Conservation (phyloP, 92 coral and sea anemone genomes). For the Isaurus tuberculatus region DNA sequence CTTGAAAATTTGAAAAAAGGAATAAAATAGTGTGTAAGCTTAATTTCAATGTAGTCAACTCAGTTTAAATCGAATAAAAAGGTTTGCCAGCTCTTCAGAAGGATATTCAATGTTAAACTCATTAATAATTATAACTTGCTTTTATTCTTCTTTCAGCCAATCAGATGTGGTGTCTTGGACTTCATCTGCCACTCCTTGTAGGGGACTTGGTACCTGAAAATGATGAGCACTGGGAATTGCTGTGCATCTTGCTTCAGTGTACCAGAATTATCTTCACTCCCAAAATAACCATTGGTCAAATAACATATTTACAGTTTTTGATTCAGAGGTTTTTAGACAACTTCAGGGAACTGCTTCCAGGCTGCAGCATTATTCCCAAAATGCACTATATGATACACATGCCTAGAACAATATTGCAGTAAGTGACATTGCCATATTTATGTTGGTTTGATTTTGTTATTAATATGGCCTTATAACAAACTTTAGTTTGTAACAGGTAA, state of each 20-base stretch:
- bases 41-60: conserved; percentile 22
- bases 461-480: conserved; percentile 2
- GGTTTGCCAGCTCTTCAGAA: conserved; percentile 26
- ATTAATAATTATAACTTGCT: background rate
- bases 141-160: conserved; percentile 62
- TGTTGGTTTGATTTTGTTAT: conserved; percentile 21
- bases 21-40: background rate
- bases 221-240: conserved; percentile 72
- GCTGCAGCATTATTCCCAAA: conserved; percentile 66
- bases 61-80: conserved; percentile 15
- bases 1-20: conserved; percentile 11
- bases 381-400: conserved; percentile 79
- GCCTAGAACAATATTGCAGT: conserved; percentile 74
- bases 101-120: conserved; percentile 22
- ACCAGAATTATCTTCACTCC: conserved; percentile 69
- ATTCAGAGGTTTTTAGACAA: conserved; percentile 60
- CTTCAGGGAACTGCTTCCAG: conserved; percentile 63
- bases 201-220: conserved; percentile 62
- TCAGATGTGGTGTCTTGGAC: conserved; percentile 83
- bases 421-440: conserved; percentile 42
- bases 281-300: conserved; percentile 50
- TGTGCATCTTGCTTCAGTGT: conserved; percentile 64
- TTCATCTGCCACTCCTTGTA: conserved; percentile 59
- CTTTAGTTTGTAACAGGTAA: conserved; percentile 41
- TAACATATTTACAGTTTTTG: conserved; percentile 66